phyloP scores from a whole-genome alignment of 2,113 vertebrate genomes.

The Cairina moschata region DNA sequence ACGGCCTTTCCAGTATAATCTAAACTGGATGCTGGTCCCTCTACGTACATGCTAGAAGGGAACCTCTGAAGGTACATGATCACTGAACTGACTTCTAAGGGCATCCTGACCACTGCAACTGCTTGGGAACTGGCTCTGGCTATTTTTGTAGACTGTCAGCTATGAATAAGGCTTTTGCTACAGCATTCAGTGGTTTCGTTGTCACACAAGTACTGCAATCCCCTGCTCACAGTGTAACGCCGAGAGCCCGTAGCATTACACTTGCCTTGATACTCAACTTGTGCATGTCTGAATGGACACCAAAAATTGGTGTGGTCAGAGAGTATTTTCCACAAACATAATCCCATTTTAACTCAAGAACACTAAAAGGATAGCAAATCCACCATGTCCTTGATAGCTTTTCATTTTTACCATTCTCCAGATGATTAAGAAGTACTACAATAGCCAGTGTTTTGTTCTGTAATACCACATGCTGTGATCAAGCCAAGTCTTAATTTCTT shows the following conservation, averaged over 20 bases:
- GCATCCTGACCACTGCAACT: fast-evolving
- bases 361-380: neutral
- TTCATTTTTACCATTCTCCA: neutral
- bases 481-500: neutral
- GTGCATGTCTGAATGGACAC: neutral
- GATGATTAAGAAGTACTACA: neutral
- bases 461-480: neutral
- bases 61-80: fast-evolving
- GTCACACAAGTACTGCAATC: neutral
- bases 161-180: neutral
- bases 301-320: neutral
- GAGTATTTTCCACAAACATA: neutral
- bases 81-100: neutral
- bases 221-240: neutral
- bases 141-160: neutral
- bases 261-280: neutral
- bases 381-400: neutral
- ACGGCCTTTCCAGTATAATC: neutral
- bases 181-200: neutral
- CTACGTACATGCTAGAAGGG: too few species aligned
- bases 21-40: neutral
- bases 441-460: neutral
- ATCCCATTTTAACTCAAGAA: neutral
- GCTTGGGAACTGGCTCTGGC: too few species aligned
- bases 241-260: neutral